phyloP scores from a whole-genome alignment of 2,113 vertebrate genomes.

The Sakesphorus luctuosus region DNA sequence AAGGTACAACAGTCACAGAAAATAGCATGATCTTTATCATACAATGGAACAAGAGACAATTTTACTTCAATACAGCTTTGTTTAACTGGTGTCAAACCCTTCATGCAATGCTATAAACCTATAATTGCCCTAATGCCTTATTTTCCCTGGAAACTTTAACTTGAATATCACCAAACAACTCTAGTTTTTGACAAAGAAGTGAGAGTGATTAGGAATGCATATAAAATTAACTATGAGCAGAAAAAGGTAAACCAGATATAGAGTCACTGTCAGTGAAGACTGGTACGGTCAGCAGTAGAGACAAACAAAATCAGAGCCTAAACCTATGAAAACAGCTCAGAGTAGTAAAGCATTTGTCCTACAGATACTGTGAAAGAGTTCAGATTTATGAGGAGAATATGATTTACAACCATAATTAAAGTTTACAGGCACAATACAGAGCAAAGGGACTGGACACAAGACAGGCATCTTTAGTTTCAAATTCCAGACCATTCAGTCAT shows the following conservation, averaged over 20 bases:
- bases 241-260: neutral
- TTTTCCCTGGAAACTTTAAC: neutral
- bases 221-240: neutral
- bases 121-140: neutral
- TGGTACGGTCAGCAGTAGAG: neutral
- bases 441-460: rapidly evolving
- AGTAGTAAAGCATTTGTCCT: neutral
- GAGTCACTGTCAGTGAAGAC: neutral
- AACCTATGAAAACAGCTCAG: neutral
- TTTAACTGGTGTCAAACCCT: neutral
- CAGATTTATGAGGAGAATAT: neutral
- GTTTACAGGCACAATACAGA: neutral
- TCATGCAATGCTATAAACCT: neutral
- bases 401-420: neutral
- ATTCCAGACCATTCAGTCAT: neutral
- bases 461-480: neutral
- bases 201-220: neutral
- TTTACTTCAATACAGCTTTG: neutral
- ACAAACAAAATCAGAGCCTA: neutral
- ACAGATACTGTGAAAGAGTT: neutral
- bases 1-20: neutral
- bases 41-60: neutral
- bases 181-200: neutral
- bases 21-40: neutral
- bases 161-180: neutral